phyloP scores from a whole-genome alignment of 2,113 vertebrate genomes.

The Hypomesus transpacificus region DNA sequence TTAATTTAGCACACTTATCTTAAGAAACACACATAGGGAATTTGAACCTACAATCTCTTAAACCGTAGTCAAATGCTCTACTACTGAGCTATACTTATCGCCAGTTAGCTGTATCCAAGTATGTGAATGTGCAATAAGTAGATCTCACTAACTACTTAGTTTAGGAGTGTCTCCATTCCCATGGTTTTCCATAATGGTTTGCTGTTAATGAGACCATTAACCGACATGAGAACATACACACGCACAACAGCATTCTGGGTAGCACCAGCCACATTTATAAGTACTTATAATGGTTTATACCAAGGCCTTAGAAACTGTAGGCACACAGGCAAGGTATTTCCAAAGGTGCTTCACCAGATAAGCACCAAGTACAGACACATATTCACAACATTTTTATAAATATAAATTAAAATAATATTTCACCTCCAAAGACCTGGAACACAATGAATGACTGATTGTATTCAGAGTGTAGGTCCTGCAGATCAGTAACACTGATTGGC shows the following conservation, averaged over 20 bases:
- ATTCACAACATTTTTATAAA: constrained; percentile 54
- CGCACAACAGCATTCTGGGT: background rate
- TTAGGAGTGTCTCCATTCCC: too few species aligned
- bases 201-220: background rate
- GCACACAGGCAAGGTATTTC: constrained; percentile 44
- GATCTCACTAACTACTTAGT: too few species aligned
- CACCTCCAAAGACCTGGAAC: constrained; percentile 8
- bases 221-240: background rate
- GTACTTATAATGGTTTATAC: constrained; percentile 44
- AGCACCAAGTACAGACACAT: constrained; percentile 48
- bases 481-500: background rate
- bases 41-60: too few species aligned
- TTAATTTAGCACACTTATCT: too few species aligned
- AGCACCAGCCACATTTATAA: constrained; percentile 11
- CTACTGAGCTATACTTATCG: too few species aligned
- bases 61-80: too few species aligned
- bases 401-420: constrained; percentile 62
- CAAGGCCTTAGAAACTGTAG: constrained; percentile 42
- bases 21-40: too few species aligned
- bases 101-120: too few species aligned
- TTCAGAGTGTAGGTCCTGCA: constrained; percentile 21
- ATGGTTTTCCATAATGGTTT: background rate
- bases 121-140: too few species aligned
- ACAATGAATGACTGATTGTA: constrained; percentile 4
- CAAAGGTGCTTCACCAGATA: constrained; percentile 32